Evolutionary conservation across 1,140 invertebrate species (phyloP), one percentile per base, ranked within the genome.

Genomic region (Drosophila trapezifrons): DNA sequence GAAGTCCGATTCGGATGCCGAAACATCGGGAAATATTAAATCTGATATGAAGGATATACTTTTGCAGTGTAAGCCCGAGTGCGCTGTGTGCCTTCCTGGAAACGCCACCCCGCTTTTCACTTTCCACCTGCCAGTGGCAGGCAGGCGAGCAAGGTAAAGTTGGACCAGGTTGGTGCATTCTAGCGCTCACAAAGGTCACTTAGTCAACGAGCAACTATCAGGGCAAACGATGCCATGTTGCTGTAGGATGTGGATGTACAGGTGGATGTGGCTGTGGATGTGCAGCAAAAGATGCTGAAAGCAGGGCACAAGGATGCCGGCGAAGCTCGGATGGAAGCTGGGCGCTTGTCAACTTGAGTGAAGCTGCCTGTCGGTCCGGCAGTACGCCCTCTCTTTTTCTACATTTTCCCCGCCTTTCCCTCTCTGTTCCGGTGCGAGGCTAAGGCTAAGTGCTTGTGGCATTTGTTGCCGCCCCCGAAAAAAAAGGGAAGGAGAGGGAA

Each of bases 111-210:
- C 62, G 46, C 55, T 7, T 43, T 45, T 51, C 49, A 22, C 42
- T 60, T 43, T 43, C 46, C 55, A 60, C 69, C 66, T 82, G 80
- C 62, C 57, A 78, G 51, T 70, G 9, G 76, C 75, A 78, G 74
- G 73, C 63, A 37, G 54, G 57, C 52, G 43, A 78, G 59, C 59
- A 70, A 66, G 66, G 72, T 52, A 81, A 58, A 82, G 73, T 76
- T 80, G 77, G 73, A 65, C 71, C 63, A 78, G 69, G 80, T 57
- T 64, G 55, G 60, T 80, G 81, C 81, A 85, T 80, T 78, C 60
- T 85, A 67, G 45, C 74, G 77, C 81, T 85, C 81, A 80, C 81
- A 84, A 84, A 85, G 81, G 81, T 84, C 81, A 84, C 80, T 80
- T 84, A 84, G 81, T 84, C 81, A 80, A 84, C 81, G 67, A 80